phyloP scores from a whole-genome alignment of 2,797 vertebrate species.

The Neostethus bicornis region DNA sequence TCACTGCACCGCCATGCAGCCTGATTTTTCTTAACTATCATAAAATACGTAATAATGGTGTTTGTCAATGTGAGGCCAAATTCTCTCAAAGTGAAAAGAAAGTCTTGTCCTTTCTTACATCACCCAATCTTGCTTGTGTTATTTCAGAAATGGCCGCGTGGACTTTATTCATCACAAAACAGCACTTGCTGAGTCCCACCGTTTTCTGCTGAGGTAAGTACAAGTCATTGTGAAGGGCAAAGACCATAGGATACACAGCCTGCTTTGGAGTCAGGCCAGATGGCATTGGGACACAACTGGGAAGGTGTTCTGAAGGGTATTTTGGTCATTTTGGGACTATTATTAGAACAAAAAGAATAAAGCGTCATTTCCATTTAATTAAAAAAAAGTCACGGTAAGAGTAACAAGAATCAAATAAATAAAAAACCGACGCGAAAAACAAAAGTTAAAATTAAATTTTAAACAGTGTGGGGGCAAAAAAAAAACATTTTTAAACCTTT shows the following conservation, averaged over 20 bases:
- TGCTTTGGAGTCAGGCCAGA: conserved; percentile 53
- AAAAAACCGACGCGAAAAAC: not conserved
- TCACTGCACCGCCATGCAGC: not conserved
- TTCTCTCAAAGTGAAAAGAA: conserved; percentile 57
- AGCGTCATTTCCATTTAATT: too few relatives aligned
- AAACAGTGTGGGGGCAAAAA: too few relatives aligned
- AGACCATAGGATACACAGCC: conserved; percentile 29
- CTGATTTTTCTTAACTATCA: not conserved
- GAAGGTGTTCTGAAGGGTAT: conserved; percentile 19
- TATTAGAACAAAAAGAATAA: not conserved
- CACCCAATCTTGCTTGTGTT: conserved; percentile 6
- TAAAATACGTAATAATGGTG: not conserved
- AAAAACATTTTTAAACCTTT: too few relatives aligned
- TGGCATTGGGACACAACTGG: conserved; percentile 33
- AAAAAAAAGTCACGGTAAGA: too few relatives aligned
- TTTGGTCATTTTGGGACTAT: conserved; percentile 26
- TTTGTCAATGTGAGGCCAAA: conserved; percentile 15
- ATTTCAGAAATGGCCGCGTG: conserved; percentile 19
- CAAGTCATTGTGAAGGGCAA: conserved; percentile 61
- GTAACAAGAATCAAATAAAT: not conserved
- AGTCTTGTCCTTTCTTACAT: conserved; percentile 13
- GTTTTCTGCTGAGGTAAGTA: conserved; percentile 46
- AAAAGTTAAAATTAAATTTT: not conserved
- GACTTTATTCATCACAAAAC: conserved; percentile 29
- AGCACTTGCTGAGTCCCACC: conserved; percentile 37